Percentiles rank a stretch among this genome's conserved stretches.
Conservation (phyloP, 2,797 vertebrate genomes). For the Sebastes nivosus region DNA sequence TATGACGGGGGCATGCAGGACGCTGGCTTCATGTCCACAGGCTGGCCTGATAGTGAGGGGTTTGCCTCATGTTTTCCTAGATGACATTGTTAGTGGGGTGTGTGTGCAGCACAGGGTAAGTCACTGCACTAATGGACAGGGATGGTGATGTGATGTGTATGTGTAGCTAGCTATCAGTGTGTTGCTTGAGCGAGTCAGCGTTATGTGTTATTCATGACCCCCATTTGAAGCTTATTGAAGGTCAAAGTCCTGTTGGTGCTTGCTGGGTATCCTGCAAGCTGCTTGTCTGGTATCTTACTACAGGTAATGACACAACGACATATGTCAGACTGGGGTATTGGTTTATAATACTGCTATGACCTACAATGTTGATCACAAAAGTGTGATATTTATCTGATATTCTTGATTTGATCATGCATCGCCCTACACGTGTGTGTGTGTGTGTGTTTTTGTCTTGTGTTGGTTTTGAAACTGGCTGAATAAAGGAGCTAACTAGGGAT, state of each 20-base stretch:
- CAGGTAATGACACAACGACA: background rate
- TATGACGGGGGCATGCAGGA: conserved; percentile 32
- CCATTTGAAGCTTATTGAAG: conserved; percentile 53
- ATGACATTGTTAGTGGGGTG: conserved; percentile 31
- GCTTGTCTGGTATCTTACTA: conserved; percentile 11
- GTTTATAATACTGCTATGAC: background rate
- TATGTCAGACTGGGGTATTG: background rate
- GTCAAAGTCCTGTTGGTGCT: conserved; percentile 43
- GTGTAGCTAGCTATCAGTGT: conserved; percentile 9
- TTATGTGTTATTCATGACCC: conserved; percentile 67
- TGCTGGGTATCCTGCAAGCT: conserved; percentile 17
- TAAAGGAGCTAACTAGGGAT: background rate
- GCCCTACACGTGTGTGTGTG: background rate
- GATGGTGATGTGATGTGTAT: conserved; percentile 17
- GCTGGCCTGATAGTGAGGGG: conserved; percentile 21
- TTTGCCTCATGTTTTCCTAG: conserved; percentile 29
- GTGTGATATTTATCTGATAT: background rate
- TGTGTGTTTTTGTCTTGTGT: background rate
- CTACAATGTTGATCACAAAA: background rate
- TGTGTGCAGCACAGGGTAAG: background rate
- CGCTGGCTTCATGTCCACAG: conserved; percentile 19
- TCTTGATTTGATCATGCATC: background rate
- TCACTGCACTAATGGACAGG: conserved; percentile 39
- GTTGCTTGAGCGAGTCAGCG: conserved; percentile 40
- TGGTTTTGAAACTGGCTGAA: background rate